Evolutionary conservation across 2,888 invertebrate species (phyloP).

Genomic region (Drosophila colorata): DNA sequence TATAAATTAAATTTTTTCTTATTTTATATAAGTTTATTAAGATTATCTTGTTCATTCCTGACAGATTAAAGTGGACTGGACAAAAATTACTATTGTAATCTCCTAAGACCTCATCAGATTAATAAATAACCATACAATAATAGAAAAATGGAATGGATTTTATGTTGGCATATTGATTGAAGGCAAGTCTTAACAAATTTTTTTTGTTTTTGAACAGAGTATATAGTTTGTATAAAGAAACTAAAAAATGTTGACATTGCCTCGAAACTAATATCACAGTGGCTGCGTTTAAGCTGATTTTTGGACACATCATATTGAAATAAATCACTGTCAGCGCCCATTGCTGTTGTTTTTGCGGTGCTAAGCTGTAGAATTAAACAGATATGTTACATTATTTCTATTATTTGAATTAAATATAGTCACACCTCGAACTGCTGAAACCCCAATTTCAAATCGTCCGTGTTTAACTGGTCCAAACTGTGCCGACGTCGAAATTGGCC

Average conservation of each 20-base stretch:
- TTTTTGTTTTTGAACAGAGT: not conserved
- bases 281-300: constrained; percentile 76
- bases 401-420: not conserved
- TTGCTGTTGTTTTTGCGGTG: constrained; percentile 32
- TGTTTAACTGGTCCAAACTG: constrained; percentile 72
- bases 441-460: constrained; percentile 64
- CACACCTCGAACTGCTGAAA: constrained; percentile 80
- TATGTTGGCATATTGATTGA: too few species aligned
- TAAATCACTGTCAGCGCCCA: constrained; percentile 49
- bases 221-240: not conserved
- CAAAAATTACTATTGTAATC: too few species aligned
- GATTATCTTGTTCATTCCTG: too few species aligned
- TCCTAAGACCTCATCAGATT: too few species aligned
- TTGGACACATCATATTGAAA: constrained; percentile 82
- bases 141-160: too few species aligned
- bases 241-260: constrained; percentile 43
- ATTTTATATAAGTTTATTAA: too few species aligned
- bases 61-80: too few species aligned
- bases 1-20: too few species aligned
- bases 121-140: too few species aligned
- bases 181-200: too few species aligned
- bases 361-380: constrained; percentile 9
- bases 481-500: constrained; percentile 40
- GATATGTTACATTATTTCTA: not conserved
- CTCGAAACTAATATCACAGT: constrained; percentile 82